Percentiles rank a stretch among this genome's conserved stretches.
Conservation (phyloP, 2,113 vertebrate species). For the Lontra canadensis region DNA sequence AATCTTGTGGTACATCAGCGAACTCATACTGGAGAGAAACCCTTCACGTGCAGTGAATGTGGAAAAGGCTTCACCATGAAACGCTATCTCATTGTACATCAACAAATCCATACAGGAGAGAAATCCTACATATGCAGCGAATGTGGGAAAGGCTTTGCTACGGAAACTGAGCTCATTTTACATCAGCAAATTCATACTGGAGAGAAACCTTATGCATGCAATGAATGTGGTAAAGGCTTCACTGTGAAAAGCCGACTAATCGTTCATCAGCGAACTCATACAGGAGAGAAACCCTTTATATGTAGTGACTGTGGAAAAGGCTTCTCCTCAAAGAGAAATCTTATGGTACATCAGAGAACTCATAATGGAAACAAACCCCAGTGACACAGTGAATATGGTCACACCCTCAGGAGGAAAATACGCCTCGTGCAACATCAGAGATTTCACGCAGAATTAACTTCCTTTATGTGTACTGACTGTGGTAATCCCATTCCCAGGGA, state of each 20-base stretch:
- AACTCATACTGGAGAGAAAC: slow-evolving; percentile 76
- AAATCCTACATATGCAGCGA: slow-evolving; percentile 62
- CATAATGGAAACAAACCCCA: slow-evolving; percentile 54
- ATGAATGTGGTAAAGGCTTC: slow-evolving; percentile 66
- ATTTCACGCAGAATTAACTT: background rate
- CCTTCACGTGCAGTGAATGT: slow-evolving; percentile 71
- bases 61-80: slow-evolving; percentile 75
- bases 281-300: slow-evolving; percentile 64
- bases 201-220: slow-evolving; percentile 65
- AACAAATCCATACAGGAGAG: slow-evolving; percentile 45
- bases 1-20: slow-evolving; percentile 70
- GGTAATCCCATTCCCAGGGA: background rate
- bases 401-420: slow-evolving; percentile 29
- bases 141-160: slow-evolving; percentile 68
- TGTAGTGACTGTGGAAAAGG: slow-evolving; percentile 65
- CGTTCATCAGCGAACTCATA: slow-evolving; percentile 68
- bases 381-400: background rate
- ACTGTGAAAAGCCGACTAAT: slow-evolving; percentile 56
- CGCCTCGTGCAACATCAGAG: background rate
- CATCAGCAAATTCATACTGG: slow-evolving; percentile 71
- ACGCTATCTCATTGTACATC: slow-evolving; percentile 62
- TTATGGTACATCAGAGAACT: slow-evolving; percentile 55
- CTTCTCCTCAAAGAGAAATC: slow-evolving; percentile 69
- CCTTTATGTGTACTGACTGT: slow-evolving; percentile 5
- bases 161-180: slow-evolving; percentile 65